phyloP scores from a whole-genome alignment of 2,888 invertebrate species.

The Temnothorax unifasciatus region DNA sequence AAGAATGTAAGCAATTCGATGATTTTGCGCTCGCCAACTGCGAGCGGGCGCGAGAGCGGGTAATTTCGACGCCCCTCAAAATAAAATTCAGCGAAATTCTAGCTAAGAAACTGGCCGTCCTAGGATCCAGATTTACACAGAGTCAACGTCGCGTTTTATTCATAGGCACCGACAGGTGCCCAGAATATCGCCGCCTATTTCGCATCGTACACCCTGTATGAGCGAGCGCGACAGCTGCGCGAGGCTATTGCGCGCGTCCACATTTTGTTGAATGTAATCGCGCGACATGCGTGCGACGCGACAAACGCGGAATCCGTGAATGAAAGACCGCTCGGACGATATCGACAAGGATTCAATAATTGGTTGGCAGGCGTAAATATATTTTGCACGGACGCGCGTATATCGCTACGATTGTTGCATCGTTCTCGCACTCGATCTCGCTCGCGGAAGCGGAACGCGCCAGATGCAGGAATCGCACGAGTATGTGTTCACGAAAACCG shows the following conservation, averaged over 20 bases:
- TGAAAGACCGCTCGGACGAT: background rate
- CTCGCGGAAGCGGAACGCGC: conserved; percentile 19
- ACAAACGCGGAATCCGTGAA: conserved; percentile 13
- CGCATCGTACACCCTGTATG: background rate
- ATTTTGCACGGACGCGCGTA: background rate
- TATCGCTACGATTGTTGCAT: conserved; percentile 15
- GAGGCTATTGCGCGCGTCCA: background rate
- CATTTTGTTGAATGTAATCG: conserved; percentile 15
- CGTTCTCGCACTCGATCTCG: background rate
- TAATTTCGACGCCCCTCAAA: background rate
- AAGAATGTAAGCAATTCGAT: conserved; percentile 5
- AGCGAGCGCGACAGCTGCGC: conserved; percentile 38
- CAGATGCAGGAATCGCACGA: conserved; percentile 17
- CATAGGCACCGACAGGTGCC: conserved; percentile 29
- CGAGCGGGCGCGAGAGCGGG: background rate
- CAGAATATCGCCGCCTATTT: conserved; percentile 27
- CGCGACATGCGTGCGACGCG: conserved; percentile 4
- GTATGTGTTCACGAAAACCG: conserved; percentile 38
- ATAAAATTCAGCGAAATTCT: conserved; percentile 6
- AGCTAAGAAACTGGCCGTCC: background rate
- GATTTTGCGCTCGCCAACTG: background rate
- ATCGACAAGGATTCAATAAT: conserved; percentile 20
- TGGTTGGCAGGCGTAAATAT: background rate
- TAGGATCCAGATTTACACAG: conserved; percentile 18
- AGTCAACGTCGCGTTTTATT: conserved; percentile 14